Percentiles rank a stretch among this genome's conserved stretches.
phyloP scores from a whole-genome alignment of 2,113 vertebrate genomes.

The Chaetodon trifascialis region DNA sequence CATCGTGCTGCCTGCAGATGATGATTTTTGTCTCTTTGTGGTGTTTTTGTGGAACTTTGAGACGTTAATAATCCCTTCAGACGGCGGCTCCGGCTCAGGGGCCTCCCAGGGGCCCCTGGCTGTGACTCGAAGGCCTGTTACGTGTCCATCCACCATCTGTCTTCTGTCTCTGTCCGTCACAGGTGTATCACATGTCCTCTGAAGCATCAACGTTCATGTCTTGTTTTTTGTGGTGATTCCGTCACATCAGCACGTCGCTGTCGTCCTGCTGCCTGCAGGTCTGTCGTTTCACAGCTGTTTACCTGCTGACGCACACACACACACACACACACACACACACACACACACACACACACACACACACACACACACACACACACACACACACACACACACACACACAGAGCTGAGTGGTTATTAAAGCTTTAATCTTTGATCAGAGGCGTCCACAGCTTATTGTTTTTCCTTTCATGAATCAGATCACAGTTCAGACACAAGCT shows the following conservation, averaged over 20 bases:
- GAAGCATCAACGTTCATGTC: too few relatives aligned
- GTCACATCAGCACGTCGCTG: not conserved
- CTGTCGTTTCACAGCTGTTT: not conserved
- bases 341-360: too few relatives aligned
- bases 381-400: constrained; percentile 1
- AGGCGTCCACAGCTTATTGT: constrained; percentile 7
- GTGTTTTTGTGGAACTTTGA: not conserved
- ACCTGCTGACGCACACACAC: not conserved
- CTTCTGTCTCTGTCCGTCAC: too few relatives aligned
- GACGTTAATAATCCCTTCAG: too few relatives aligned
- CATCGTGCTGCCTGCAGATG: too few relatives aligned
- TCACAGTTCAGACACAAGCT: too few relatives aligned
- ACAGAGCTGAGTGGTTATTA: not conserved
- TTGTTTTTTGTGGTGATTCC: not conserved
- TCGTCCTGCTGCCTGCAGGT: constrained; percentile 16
- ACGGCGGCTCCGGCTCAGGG: too few relatives aligned
- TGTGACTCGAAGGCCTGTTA: too few relatives aligned
- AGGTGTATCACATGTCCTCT: too few relatives aligned
- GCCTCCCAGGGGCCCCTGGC: too few relatives aligned
- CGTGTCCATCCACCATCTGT: too few relatives aligned
- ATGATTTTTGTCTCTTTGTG: not conserved
- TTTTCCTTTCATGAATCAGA: not conserved
- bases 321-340: not conserved
- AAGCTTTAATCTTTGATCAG: constrained; percentile 11
- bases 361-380: not conserved